These are phyloP conservation scores for Magallana gigas DNA, from an alignment of 1,140 invertebrate genomes.

Conservation along the genomic window DNA sequence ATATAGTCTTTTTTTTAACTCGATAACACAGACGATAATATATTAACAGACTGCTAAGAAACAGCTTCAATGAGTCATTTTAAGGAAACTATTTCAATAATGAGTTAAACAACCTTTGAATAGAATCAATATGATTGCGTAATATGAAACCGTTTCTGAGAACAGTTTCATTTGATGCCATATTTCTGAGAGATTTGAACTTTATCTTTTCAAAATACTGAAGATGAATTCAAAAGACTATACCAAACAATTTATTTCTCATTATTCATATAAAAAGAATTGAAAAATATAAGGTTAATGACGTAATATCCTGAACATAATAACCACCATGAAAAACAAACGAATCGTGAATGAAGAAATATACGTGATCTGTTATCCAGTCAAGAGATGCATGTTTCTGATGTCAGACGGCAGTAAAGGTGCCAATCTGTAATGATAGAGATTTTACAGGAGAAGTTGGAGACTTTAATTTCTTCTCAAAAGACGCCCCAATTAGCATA, in stretches of 20 bases:
- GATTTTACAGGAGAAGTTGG: background rate
- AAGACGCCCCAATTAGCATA: background rate
- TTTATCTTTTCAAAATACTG: background rate
- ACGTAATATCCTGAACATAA: background rate
- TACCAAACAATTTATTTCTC: background rate
- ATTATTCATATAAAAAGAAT: background rate
- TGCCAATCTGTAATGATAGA: background rate
- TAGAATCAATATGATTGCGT: background rate
- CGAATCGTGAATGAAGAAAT: background rate
- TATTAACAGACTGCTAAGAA: background rate
- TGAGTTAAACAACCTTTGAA: background rate
- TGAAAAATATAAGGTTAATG: background rate
- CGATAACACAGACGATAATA: no score
- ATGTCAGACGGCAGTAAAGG: background rate
- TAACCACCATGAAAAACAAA: background rate
- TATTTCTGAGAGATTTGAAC: background rate
- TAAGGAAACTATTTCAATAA: background rate
- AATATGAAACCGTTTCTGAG: background rate
- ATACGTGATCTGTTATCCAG: background rate
- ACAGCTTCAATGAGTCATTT: background rate
- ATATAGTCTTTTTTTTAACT: no score
- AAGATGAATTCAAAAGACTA: background rate
- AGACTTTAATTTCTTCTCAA: background rate
- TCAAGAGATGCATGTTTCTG: background rate
- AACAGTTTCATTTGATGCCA: background rate